Conservation (phyloP, 2,113 vertebrate genomes). For the Camarhynchus parvulus region DNA sequence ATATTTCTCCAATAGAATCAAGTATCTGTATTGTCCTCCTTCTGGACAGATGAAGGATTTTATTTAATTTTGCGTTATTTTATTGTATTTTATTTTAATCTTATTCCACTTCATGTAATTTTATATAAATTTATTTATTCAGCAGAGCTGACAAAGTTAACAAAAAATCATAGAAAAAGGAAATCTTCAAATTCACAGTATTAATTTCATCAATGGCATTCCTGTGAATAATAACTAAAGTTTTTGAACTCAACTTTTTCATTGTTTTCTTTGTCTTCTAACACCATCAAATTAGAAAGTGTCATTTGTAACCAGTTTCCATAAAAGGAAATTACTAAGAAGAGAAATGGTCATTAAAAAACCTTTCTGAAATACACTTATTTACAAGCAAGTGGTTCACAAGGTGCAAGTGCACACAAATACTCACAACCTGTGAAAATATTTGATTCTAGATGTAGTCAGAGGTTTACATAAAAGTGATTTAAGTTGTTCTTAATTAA, state of each 20-base stretch:
- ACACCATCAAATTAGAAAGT: neutral
- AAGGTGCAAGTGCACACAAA: neutral
- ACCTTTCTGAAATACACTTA: neutral
- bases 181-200: slow-evolving; percentile 32
- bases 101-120: neutral
- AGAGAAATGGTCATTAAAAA: neutral
- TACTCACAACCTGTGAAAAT: neutral
- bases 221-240: neutral
- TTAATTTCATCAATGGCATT: neutral
- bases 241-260: neutral
- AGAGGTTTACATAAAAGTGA: rapidly evolving
- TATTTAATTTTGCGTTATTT: neutral
- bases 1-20: neutral
- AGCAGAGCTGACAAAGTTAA: neutral
- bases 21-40: neutral
- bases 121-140: neutral
- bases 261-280: neutral
- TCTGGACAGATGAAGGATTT: neutral
- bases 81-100: neutral
- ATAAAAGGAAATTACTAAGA: neutral
- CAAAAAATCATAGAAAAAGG: neutral
- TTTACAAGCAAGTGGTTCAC: slow-evolving; percentile 46
- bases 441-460: neutral
- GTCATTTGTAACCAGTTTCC: neutral
- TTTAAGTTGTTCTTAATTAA: neutral